Conservation (phyloP, 2,797 vertebrate species). For the Mionectes olivaceus region DNA sequence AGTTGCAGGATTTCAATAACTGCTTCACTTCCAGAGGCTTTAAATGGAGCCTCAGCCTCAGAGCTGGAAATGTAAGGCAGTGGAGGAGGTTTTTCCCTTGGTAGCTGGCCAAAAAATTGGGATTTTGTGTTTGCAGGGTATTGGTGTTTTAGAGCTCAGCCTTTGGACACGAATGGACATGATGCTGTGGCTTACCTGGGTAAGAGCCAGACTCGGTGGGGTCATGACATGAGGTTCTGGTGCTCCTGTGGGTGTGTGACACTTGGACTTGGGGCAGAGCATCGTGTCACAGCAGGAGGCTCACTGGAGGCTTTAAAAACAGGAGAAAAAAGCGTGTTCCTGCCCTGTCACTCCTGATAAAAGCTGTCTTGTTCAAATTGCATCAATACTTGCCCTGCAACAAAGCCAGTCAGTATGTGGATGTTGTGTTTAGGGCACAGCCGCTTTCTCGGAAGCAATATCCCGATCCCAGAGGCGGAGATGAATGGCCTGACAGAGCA, state of each 20-base stretch:
- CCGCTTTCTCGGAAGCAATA: conserved; percentile 12
- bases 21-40: not conserved
- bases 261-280: not conserved
- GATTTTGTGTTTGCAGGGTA: not conserved
- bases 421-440: not conserved
- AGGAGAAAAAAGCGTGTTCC: fast-evolving
- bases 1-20: not conserved
- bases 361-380: not conserved
- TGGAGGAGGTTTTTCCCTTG: not conserved
- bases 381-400: not conserved
- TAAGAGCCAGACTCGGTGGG: not conserved
- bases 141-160: not conserved
- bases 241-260: not conserved
- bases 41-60: not conserved
- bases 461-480: conserved; percentile 12
- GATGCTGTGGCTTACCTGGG: not conserved
- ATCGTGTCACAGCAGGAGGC: not conserved
- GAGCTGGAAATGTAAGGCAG: not conserved
- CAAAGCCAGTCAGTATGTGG: not conserved
- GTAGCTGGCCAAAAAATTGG: not conserved
- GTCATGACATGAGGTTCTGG: not conserved
- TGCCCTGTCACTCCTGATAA: not conserved
- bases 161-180: fast-evolving
- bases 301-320: not conserved
- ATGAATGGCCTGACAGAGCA: not conserved